Base-by-base conservation (phyloP, 2,888 invertebrate species). In the Tigriopus californicus region DNA sequence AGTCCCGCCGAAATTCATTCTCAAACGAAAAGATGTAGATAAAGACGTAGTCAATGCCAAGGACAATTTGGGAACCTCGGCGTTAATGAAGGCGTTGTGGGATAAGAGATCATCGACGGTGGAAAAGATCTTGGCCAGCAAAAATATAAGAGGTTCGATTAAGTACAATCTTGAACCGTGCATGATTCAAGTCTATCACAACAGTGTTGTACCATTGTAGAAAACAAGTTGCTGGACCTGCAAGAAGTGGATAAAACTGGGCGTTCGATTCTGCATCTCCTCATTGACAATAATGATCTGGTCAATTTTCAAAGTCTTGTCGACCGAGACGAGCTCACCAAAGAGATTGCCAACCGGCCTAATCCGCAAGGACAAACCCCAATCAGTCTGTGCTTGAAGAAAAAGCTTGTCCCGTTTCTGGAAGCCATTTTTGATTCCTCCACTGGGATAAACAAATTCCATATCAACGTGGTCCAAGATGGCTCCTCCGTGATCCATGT, bases 1-100 rank as follows among this genome's bases (percentile, higher is more conserved):
- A 13, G 41, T 52, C 10, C 59, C 33, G 20, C 52, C 59, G 11
- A 59, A 59, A 22, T 59, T 49, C 33, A 10, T 59, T n/a, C 41
- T 59, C 10, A 59, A 59, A 42, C 12, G 59, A 41, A 52, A 59
- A 20, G 51, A 59, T 22, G 12, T 49, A n/a, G 53, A 33, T 22
- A 44, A 22, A 40, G 58, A 58, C 12, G 15, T 58, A 13, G 13
- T 58, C 8, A 56, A 56, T 33, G 46, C 56, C 1, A 18, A 24
- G 11, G 15, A 46, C 11, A 20, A 15, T 41, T 15, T 40, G 1
- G 54, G 54, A 54, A 41, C 33, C 33, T 33, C 33, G 33, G 33
- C 33, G 8, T 33, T 33, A 33, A 33, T 33, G 33, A 33, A 33
- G 33, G 33, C 33, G 4, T 8, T 33, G 8, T 33, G 33, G 33